phyloP scores from a whole-genome alignment of 1,140 invertebrate species.

The Drosophila punjabiensis region DNA sequence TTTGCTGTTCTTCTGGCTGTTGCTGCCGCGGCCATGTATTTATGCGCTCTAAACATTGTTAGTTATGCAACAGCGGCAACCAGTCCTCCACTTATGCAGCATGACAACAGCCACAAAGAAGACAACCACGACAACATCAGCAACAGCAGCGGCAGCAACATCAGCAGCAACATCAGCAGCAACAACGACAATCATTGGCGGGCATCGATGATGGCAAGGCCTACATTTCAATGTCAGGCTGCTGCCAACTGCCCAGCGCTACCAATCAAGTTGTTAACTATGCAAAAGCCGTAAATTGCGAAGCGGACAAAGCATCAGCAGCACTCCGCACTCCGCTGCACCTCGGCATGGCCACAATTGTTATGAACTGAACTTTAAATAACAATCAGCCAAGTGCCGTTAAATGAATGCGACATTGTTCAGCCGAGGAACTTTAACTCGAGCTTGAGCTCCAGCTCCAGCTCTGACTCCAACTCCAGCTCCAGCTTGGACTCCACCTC shows the following conservation, averaged over 20 bases:
- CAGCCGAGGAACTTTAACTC: conserved; percentile 19
- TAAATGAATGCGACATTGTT: conserved; percentile 82
- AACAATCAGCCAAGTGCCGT: conserved; percentile 82
- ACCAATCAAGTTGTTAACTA: conserved; percentile 83
- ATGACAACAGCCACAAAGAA: conserved; percentile 57
- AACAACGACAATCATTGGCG: conserved; percentile 76
- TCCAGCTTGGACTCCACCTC: conserved; percentile 16
- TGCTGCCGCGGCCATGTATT: conserved; percentile 66
- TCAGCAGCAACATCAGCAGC: conserved; percentile 15
- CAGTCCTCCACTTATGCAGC: conserved; percentile 50
- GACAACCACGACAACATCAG: conserved; percentile 60
- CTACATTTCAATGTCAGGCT: conserved; percentile 80
- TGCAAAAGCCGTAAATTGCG: conserved; percentile 77
- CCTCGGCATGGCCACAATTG: conserved; percentile 53
- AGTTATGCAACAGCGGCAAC: conserved; percentile 70
- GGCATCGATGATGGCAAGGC: conserved; percentile 76
- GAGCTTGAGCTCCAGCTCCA: conserved; percentile 4
- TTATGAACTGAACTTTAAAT: conserved; percentile 83
- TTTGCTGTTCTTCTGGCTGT: conserved; percentile 22
- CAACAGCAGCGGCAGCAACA: conserved; percentile 21
- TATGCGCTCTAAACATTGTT: conserved; percentile 80
- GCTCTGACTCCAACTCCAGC: conserved; percentile 1
- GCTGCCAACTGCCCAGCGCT: conserved; percentile 74
- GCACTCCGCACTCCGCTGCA: conserved; percentile 1
- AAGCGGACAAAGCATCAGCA: conserved; percentile 55